These are phyloP conservation scores for Cacoxenus indagator DNA, from an alignment of 2,888 invertebrate species.

Conservation along the genomic window DNA sequence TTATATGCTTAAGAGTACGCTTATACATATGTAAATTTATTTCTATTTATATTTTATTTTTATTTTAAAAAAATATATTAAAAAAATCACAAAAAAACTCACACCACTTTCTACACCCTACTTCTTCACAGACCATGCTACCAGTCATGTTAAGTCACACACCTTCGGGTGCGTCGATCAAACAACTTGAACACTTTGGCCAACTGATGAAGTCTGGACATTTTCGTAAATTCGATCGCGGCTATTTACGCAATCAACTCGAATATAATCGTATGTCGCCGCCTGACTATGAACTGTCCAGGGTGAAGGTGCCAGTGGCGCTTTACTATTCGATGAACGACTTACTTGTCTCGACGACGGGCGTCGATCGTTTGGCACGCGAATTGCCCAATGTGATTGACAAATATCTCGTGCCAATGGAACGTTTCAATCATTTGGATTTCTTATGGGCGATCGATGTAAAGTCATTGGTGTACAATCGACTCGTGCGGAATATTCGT, in stretches of 20 bases:
- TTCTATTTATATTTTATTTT: background rate
- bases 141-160: slow-evolving; percentile 71
- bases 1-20: no score
- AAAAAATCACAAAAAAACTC: no score
- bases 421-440: slow-evolving; percentile 74
- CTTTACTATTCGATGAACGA: slow-evolving; percentile 76
- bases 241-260: slow-evolving; percentile 70
- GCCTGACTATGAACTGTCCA: slow-evolving; percentile 73
- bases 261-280: slow-evolving; percentile 72
- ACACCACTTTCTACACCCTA: background rate
- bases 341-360: slow-evolving; percentile 75
- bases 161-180: slow-evolving; percentile 71
- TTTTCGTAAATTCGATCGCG: slow-evolving; percentile 72
- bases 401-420: slow-evolving; percentile 73
- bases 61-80: background rate
- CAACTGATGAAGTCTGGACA: slow-evolving; percentile 70
- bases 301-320: slow-evolving; percentile 73
- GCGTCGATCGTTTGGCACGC: slow-evolving; percentile 73
- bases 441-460: slow-evolving; percentile 74
- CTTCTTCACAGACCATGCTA: slow-evolving; percentile 66
- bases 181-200: slow-evolving; percentile 70
- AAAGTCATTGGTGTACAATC: slow-evolving; percentile 71
- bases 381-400: slow-evolving; percentile 73
- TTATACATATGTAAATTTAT: no score
- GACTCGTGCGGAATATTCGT: slow-evolving; percentile 65